phyloP scores from a whole-genome alignment of 2,888 invertebrate genomes.

The Lepidochitona cinerea region DNA sequence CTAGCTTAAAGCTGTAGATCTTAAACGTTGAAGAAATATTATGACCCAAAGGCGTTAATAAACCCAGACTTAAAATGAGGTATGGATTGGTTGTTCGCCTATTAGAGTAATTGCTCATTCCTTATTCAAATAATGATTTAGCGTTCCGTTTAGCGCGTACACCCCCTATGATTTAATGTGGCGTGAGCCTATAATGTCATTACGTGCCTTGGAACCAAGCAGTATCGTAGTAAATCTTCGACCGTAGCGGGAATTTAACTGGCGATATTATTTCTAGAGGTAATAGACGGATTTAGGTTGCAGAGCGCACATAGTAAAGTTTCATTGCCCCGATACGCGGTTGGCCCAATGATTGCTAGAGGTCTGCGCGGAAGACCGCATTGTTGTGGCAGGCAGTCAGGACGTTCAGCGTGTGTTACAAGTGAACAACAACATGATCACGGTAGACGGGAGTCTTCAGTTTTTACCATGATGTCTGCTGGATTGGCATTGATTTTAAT shows the following conservation, averaged over 20 bases:
- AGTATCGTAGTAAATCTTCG: no score
- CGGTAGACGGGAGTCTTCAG: background rate
- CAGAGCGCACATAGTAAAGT: no score
- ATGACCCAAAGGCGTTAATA: background rate
- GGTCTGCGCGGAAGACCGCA: background rate
- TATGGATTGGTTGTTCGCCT: background rate
- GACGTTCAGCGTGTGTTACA: no score
- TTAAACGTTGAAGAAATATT: no score
- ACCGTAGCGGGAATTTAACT: no score
- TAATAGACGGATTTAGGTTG: no score
- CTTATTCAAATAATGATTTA: constrained; percentile 6
- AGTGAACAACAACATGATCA: background rate
- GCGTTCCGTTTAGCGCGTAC: background rate
- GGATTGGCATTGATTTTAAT: background rate
- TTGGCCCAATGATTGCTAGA: background rate
- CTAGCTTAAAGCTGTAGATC: no score
- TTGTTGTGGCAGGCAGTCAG: background rate
- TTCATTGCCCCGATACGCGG: no score
- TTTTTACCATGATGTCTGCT: background rate
- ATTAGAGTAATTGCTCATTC: background rate
- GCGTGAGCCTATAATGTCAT: no score
- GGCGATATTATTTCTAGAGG: no score
- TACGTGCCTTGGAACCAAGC: no score
- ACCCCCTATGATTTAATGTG: background rate
- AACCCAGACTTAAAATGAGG: no score